A percentile compares a stretch with the other conserved stretches of the same genome.
These are phyloP conservation scores for Pseudomyrmex pallidus DNA, from an alignment of 1,140 invertebrate species.

Conservation along the genomic window DNA sequence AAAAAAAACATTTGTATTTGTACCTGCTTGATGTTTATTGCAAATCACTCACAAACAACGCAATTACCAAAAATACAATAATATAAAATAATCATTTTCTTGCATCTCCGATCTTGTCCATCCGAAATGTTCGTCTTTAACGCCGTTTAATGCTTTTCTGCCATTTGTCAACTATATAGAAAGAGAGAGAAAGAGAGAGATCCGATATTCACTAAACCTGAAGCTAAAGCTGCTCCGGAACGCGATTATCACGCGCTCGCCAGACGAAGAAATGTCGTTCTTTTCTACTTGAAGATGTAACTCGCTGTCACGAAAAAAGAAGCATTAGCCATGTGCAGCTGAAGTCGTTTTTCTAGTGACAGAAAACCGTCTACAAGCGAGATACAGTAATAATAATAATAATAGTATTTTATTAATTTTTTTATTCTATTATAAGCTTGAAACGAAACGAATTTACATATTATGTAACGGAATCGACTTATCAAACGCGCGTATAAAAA, in stretches of 20 bases:
- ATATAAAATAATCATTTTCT: constrained; percentile 4
- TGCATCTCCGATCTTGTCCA: not conserved
- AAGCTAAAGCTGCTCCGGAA: constrained; percentile 33
- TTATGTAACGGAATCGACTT: not conserved
- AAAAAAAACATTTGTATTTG: constrained; percentile 9
- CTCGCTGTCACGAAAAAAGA: not conserved
- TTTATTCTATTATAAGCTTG: not conserved
- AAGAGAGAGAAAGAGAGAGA: not conserved
- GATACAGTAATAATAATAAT: constrained; percentile 14
- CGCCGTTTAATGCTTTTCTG: constrained; percentile 19
- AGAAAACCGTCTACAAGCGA: constrained; percentile 22
- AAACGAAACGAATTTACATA: constrained; percentile 25
- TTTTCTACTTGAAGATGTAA: constrained; percentile 24
- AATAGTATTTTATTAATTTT: not conserved
- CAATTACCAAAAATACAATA: too few relatives aligned
- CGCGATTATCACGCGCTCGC: constrained; percentile 52
- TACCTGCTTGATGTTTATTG: constrained; percentile 4
- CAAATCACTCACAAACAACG: not conserved
- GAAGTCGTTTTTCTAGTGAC: constrained; percentile 33
- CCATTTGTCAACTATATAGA: not conserved
- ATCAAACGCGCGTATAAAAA: not conserved
- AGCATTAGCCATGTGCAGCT: not conserved
- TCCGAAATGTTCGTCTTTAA: constrained; percentile 34
- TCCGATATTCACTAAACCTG: not conserved
- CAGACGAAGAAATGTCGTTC: constrained; percentile 14